Conservation (phyloP, 2,797 vertebrate genomes). For the Leuciscus waleckii region DNA sequence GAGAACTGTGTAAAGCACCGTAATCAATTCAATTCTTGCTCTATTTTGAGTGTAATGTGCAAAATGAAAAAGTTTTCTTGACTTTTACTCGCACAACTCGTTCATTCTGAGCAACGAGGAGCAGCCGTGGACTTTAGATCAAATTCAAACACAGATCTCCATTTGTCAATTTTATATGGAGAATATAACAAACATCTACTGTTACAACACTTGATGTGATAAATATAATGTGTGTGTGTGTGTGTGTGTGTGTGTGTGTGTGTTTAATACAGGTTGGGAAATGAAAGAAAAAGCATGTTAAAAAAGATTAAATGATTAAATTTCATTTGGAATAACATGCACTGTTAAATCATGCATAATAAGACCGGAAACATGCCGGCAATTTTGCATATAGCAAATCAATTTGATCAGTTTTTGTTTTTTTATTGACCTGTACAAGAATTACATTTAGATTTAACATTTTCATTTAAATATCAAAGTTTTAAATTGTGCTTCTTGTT, state of each 20-base stretch:
- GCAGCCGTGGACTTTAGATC: not conserved
- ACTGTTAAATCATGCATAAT: too few relatives aligned
- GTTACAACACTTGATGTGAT: not conserved
- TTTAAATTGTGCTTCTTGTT: not conserved
- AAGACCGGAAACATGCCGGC: too few relatives aligned
- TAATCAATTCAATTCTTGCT: not conserved
- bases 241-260: not conserved
- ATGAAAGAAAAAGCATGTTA: not conserved
- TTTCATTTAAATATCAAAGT: not conserved
- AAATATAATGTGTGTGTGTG: not conserved
- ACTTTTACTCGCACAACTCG: not conserved
- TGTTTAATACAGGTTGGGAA: not conserved
- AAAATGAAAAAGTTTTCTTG: slow-evolving; percentile 5
- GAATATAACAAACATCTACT: not conserved
- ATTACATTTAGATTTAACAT: not conserved
- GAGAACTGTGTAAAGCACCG: not conserved
- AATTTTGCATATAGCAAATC: too few relatives aligned
- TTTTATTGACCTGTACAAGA: not conserved
- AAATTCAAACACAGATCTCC: not conserved
- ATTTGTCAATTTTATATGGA: not conserved
- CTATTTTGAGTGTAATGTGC: not conserved
- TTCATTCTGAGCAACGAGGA: not conserved
- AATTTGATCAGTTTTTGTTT: not conserved
- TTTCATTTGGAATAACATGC: too few relatives aligned
- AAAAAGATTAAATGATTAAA: not conserved